These are phyloP conservation scores for Tiliqua scincoides DNA, from an alignment of 2,113 vertebrate genomes.

Conservation along the genomic window DNA sequence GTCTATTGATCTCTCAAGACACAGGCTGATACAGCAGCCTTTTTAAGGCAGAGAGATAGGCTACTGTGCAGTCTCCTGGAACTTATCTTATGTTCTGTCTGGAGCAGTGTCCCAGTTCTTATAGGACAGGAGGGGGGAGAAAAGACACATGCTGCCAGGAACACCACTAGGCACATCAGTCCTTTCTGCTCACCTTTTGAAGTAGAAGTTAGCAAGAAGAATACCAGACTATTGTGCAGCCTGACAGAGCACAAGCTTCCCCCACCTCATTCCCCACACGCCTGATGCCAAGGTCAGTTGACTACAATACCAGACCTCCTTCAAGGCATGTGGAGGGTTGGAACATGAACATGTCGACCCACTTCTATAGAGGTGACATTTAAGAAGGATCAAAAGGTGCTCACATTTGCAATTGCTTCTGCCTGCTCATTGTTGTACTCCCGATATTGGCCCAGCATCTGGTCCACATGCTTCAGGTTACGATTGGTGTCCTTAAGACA, in stretches of 20 bases:
- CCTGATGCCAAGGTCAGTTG: not conserved
- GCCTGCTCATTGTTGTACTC: slow-evolving; percentile 87
- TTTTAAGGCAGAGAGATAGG: not conserved
- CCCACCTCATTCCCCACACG: not conserved
- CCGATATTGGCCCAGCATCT: slow-evolving; percentile 89
- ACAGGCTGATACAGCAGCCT: not conserved
- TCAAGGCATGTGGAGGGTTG: not conserved
- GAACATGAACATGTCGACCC: not conserved
- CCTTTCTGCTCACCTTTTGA: not conserved
- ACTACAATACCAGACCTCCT: not conserved
- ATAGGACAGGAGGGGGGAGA: not conserved
- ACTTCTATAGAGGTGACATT: not conserved
- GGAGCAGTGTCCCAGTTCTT: not conserved
- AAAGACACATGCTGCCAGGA: not conserved
- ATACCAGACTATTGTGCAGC: not conserved
- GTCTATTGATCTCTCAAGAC: not conserved
- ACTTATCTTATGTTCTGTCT: not conserved
- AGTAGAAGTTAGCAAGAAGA: not conserved
- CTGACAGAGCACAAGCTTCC: not conserved
- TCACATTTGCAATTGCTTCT: slow-evolving; percentile 86
- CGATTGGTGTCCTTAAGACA: slow-evolving; percentile 88
- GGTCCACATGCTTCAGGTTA: slow-evolving; percentile 90
- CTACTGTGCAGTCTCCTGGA: not conserved
- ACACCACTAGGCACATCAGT: not conserved
- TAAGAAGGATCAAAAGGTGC: slow-evolving; percentile 54